Conservation (phyloP, 2,888 invertebrate genomes). For the Xylocampa areola region DNA sequence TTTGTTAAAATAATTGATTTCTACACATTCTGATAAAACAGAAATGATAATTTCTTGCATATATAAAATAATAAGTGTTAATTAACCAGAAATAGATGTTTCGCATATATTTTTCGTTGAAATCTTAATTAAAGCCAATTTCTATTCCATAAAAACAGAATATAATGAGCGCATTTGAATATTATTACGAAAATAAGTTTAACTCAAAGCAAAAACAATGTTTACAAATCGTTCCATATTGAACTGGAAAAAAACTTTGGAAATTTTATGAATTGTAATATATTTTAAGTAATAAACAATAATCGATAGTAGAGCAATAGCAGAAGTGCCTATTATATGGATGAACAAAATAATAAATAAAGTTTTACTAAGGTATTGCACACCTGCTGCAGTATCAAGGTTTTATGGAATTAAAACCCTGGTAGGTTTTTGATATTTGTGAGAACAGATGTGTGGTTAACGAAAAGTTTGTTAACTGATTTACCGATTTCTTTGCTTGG, state of each 20-base stretch:
- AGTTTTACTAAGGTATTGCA: too few species aligned
- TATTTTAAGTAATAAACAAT: too few species aligned
- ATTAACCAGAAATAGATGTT: slow-evolving; percentile 27
- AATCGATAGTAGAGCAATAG: too few species aligned
- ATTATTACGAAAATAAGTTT: background rate
- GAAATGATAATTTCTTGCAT: slow-evolving; percentile 10
- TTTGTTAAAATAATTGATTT: slow-evolving; percentile 18
- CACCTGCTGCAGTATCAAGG: too few species aligned
- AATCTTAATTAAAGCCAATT: slow-evolving; percentile 26
- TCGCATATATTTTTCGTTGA: slow-evolving; percentile 19
- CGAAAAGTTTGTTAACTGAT: too few species aligned
- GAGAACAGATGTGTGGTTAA: too few species aligned
- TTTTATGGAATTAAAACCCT: too few species aligned
- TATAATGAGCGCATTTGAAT: slow-evolving; percentile 36
- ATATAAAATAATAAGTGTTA: slow-evolving; percentile 19
- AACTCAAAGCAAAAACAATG: background rate
- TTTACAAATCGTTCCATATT: slow-evolving; percentile 2
- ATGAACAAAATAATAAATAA: too few species aligned
- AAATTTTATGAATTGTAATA: background rate
- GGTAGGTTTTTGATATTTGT: too few species aligned
- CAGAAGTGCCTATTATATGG: too few species aligned
- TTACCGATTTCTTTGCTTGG: too few species aligned
- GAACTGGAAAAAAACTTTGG: background rate
- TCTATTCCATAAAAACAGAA: slow-evolving; percentile 14
- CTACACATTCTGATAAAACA: slow-evolving; percentile 14